Conservation (phyloP, 2,113 vertebrate species). For the Vulpes ferrilata region DNA sequence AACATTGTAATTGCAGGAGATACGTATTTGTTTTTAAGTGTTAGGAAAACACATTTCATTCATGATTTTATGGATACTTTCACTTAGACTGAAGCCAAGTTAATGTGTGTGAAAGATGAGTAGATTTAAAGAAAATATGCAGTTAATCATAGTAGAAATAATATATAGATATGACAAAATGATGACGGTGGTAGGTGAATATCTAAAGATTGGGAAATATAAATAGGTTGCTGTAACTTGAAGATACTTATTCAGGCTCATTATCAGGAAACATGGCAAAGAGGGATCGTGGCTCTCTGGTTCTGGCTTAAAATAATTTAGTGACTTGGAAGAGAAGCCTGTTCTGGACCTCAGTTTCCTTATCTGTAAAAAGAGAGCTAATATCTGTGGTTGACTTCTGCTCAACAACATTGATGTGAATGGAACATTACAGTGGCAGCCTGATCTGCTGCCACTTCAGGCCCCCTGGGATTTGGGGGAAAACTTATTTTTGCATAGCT, state of each 20-base stretch:
- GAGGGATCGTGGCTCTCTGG: background rate
- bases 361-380: background rate
- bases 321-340: background rate
- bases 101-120: background rate
- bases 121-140: background rate
- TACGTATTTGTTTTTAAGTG: background rate
- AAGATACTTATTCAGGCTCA: background rate
- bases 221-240: background rate
- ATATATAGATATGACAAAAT: background rate
- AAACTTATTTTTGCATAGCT: background rate
- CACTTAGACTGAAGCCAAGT: background rate
- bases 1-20: background rate
- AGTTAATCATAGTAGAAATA: background rate
- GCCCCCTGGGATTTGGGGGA: background rate
- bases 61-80: background rate
- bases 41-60: background rate
- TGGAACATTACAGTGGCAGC: background rate
- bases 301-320: constrained; percentile 35
- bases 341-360: background rate
- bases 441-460: background rate
- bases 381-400: background rate
- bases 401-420: background rate
- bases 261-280: background rate
- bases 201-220: background rate
- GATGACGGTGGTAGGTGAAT: background rate